These are phyloP conservation scores for Eudemis profundana DNA, from an alignment of 2,888 invertebrate genomes.

Conservation along the genomic window DNA sequence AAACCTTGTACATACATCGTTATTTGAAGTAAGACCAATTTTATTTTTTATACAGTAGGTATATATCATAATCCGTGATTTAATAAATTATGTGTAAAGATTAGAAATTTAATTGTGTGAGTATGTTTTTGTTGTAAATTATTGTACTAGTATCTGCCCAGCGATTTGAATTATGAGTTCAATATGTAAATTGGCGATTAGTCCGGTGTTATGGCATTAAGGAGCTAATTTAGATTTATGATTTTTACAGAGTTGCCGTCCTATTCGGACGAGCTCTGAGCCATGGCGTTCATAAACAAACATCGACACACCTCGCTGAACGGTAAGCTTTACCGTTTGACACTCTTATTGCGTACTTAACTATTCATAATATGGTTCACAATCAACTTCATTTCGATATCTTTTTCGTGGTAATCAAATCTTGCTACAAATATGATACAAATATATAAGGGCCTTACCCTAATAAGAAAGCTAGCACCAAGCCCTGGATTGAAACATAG, in stretches of 20 bases:
- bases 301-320: conserved; percentile 22
- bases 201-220: not conserved
- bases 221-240: conserved; percentile 30
- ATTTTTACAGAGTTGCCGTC: conserved; percentile 41
- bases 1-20: too few species aligned
- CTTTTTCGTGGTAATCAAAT: too few species aligned
- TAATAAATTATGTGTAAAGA: not conserved
- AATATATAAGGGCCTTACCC: too few species aligned
- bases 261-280: conserved; percentile 36
- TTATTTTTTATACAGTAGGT: too few species aligned
- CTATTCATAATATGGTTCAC: too few species aligned
- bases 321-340: conserved; percentile 32
- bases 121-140: not conserved
- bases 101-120: not conserved
- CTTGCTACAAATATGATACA: too few species aligned
- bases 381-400: not conserved
- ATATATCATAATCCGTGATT: not conserved
- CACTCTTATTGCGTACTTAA: conserved; percentile 2
- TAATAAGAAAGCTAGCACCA: too few species aligned
- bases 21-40: too few species aligned
- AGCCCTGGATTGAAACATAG: too few species aligned
- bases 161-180: conserved; percentile 18
- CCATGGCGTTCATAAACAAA: conserved; percentile 33
- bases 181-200: conserved; percentile 5
- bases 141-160: conserved; percentile 16